A percentile compares a stretch with the other conserved stretches of the same genome.
Evolutionary conservation across 1,140 invertebrate species (phyloP).

Genomic region (Delia radicum): DNA sequence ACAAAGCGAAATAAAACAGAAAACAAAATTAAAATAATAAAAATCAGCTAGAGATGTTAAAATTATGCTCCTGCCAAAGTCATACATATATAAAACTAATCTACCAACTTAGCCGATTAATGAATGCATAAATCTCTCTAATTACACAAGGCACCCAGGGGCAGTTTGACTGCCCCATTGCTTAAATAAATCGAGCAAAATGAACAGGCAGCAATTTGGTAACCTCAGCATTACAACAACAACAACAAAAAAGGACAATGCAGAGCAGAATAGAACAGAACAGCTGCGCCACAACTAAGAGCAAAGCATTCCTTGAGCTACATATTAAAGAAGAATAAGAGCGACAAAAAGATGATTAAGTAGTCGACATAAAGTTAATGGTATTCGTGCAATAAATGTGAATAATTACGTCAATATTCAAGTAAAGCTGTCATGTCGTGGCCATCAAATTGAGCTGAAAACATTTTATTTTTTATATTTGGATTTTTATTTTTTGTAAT

Average conservation of each 20-base stretch:
- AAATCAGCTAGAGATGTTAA: not conserved
- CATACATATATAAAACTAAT: constrained; percentile 20
- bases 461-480: not conserved
- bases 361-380: constrained; percentile 27
- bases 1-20: not conserved
- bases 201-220: not conserved
- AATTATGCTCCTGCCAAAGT: not conserved
- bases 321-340: not conserved
- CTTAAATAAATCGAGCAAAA: constrained; percentile 2
- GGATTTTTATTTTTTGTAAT: not conserved
- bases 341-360: constrained; percentile 23
- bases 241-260: not conserved
- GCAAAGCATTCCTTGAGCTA: not conserved
- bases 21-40: not conserved
- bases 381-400: constrained; percentile 29
- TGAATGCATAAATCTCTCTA: constrained; percentile 33
- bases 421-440: constrained; percentile 25
- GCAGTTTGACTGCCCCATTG: not conserved
- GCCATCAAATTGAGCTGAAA: constrained; percentile 22
- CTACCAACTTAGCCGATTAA: constrained; percentile 30
- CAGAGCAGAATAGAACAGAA: not conserved
- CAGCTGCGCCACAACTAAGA: not conserved
- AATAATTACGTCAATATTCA: constrained; percentile 28
- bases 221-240: not conserved
- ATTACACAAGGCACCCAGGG: constrained; percentile 21